Evolutionary conservation across 2,113 vertebrate species (phyloP).

Genomic region (Paralichthys olivaceus): DNA sequence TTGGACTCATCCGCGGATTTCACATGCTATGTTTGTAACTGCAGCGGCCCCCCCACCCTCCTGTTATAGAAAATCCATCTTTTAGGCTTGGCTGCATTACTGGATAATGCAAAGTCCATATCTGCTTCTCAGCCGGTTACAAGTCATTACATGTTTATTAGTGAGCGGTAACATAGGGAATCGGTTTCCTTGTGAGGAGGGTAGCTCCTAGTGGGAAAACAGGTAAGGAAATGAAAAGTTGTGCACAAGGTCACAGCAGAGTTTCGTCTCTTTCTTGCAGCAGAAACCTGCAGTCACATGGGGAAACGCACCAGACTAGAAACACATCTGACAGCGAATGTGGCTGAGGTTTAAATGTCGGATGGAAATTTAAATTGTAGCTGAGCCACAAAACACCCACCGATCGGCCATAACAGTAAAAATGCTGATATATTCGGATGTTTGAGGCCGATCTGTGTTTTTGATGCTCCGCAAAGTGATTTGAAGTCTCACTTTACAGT

Average conservation of each 20-base stretch:
- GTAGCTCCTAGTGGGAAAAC: slow-evolving; percentile 61
- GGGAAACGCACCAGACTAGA: no score
- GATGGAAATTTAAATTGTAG: slow-evolving; percentile 47
- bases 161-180: slow-evolving; percentile 53
- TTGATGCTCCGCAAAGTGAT: slow-evolving; percentile 56
- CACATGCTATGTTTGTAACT: slow-evolving; percentile 49
- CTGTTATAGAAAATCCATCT: slow-evolving; percentile 41
- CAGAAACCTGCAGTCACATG: slow-evolving; percentile 25
- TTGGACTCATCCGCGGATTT: slow-evolving; percentile 50
- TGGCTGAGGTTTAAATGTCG: slow-evolving; percentile 42
- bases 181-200: slow-evolving; percentile 61
- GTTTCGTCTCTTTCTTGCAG: slow-evolving; percentile 10
- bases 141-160: slow-evolving; percentile 72
- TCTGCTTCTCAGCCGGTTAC: slow-evolving; percentile 51
- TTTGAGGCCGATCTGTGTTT: slow-evolving; percentile 2
- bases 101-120: slow-evolving; percentile 40
- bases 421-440: background rate
- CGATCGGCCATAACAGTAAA: background rate
- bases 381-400: background rate
- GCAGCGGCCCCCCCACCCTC: slow-evolving; percentile 6
- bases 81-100: slow-evolving; percentile 39
- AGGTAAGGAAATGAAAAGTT: slow-evolving; percentile 58
- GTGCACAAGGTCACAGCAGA: slow-evolving; percentile 52
- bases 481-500: slow-evolving; percentile 15
- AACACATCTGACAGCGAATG: slow-evolving; percentile 23